Conservation (phyloP, 2,888 invertebrate genomes). For the Melikaiella ostensackeni region DNA sequence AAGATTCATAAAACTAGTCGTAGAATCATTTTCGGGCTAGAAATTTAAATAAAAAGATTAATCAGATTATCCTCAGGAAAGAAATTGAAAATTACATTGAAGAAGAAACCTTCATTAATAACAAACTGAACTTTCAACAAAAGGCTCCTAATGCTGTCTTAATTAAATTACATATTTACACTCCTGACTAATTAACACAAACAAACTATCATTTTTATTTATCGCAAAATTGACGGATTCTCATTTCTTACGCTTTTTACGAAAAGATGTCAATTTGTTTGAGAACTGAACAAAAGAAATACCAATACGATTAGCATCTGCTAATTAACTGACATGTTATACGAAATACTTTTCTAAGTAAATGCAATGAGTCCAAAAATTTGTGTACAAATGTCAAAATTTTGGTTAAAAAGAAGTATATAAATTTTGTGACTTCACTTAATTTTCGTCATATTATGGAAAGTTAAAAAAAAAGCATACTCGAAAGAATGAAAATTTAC, state of each 20-base stretch:
- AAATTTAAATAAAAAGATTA: neutral
- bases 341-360: neutral
- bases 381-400: too few relatives aligned
- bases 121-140: neutral
- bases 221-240: neutral
- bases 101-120: neutral
- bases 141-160: neutral
- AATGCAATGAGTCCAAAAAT: neutral
- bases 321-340: neutral
- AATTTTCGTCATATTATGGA: too few relatives aligned
- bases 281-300: neutral
- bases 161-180: neutral
- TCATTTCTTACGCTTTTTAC: neutral
- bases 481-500: neutral
- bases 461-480: neutral
- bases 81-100: neutral
- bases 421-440: too few relatives aligned
- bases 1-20: neutral
- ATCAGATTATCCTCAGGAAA: neutral
- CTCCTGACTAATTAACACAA: neutral
- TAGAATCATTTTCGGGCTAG: neutral
- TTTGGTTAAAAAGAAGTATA: too few relatives aligned
- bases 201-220: neutral
- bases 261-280: too few relatives aligned
- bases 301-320: neutral